phyloP scores from a whole-genome alignment of 2,888 invertebrate genomes.

The Tenthredo livida region DNA sequence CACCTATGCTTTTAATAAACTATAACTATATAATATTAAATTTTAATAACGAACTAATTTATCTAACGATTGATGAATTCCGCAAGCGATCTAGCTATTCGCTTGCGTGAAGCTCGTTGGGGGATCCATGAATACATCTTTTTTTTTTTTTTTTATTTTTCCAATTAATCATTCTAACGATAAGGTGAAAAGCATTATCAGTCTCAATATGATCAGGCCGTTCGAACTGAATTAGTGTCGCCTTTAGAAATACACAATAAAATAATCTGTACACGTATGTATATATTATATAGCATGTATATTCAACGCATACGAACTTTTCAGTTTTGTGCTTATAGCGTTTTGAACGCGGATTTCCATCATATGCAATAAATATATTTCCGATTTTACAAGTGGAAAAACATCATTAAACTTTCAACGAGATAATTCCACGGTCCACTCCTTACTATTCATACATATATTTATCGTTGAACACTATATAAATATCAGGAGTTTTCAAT shows the following conservation, averaged over 20 bases:
- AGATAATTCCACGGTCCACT: background rate
- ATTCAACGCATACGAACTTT: background rate
- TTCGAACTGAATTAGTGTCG: background rate
- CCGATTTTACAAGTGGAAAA: background rate
- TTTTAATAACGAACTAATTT: background rate
- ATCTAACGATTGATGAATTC: background rate
- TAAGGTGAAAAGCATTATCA: background rate
- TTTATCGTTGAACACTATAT: background rate
- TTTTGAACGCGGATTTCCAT: background rate
- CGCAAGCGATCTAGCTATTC: background rate
- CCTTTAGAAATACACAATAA: background rate
- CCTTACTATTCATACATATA: background rate
- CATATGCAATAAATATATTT: background rate
- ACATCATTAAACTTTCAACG: background rate
- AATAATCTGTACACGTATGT: background rate
- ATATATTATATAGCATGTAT: background rate
- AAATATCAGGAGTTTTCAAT: background rate
- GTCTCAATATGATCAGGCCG: slow-evolving; percentile 2
- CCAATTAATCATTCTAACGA: background rate
- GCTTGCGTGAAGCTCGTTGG: background rate
- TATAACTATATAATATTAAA: background rate
- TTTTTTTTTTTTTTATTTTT: background rate
- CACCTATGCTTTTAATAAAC: background rate
- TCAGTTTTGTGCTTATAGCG: background rate
- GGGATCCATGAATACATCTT: background rate